phyloP scores from a whole-genome alignment of 2,797 vertebrate genomes.

The Tragopan temminckii region DNA sequence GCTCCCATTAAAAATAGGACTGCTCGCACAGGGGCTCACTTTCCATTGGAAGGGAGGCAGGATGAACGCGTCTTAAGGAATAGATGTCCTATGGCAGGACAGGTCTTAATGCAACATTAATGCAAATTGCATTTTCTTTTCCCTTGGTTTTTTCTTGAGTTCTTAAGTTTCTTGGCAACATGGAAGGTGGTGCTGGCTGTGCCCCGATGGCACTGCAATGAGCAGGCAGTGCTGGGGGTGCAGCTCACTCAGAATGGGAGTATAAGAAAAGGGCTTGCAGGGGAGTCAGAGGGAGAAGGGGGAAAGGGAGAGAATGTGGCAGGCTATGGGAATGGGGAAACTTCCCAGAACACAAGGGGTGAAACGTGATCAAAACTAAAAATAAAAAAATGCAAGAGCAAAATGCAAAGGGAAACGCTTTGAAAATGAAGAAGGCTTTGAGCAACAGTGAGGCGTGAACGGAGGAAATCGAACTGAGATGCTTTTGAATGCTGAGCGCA shows the following conservation, averaged over 20 bases:
- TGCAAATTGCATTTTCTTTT: background rate
- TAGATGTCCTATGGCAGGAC: background rate
- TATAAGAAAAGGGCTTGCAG: background rate
- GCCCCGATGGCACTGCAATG: background rate
- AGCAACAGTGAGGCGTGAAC: background rate
- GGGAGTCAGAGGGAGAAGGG: background rate
- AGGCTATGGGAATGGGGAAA: background rate
- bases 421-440: background rate
- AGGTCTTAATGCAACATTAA: background rate
- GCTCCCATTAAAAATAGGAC: conserved; percentile 53
- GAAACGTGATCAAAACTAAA: background rate
- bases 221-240: background rate
- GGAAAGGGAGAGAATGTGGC: background rate
- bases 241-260: background rate
- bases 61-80: conserved; percentile 15
- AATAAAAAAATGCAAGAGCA: background rate
- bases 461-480: background rate
- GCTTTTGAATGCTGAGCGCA: background rate
- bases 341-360: background rate
- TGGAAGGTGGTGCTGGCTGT: background rate
- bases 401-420: background rate
- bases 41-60: background rate
- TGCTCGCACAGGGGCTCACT: background rate
- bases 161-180: background rate
- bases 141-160: background rate